Conservation (phyloP, 2,797 vertebrate genomes). For the Urosaurus nigricauda region DNA sequence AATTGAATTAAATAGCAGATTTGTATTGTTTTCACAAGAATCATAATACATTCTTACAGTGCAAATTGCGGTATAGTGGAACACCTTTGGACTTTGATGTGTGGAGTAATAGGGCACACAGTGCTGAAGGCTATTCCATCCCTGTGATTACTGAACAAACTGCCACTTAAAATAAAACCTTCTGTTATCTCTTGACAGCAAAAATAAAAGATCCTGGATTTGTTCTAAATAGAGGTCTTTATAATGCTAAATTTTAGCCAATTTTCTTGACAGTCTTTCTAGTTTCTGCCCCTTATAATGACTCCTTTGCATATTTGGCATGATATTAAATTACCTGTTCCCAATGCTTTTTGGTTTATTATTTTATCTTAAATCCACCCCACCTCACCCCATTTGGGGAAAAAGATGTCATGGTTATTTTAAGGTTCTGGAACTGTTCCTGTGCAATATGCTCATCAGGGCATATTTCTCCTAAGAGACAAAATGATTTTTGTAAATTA, state of each 20-base stretch:
- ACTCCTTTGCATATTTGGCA: slow-evolving; percentile 25
- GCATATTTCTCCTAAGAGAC: not conserved
- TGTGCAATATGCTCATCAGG: not conserved
- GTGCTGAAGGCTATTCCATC: slow-evolving; percentile 12
- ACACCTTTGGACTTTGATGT: slow-evolving; percentile 47
- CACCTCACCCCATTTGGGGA: too few relatives aligned
- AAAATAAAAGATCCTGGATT: slow-evolving; percentile 51
- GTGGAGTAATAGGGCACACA: slow-evolving; percentile 13
- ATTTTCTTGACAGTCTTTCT: slow-evolving; percentile 43
- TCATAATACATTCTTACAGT: slow-evolving; percentile 47
- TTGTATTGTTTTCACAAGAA: slow-evolving; percentile 50
- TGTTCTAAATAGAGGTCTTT: slow-evolving; percentile 41
- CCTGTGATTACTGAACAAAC: slow-evolving; percentile 47
- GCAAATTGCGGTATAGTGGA: slow-evolving; percentile 56
- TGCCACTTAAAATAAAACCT: slow-evolving; percentile 46
- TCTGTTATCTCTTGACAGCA: slow-evolving; percentile 15
- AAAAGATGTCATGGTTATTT: not conserved
- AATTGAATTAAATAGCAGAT: slow-evolving; percentile 56
- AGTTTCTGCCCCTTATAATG: slow-evolving; percentile 45
- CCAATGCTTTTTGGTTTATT: not conserved
- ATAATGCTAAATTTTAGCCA: slow-evolving; percentile 40
- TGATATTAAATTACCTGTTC: not conserved
- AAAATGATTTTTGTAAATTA: slow-evolving; percentile 1
- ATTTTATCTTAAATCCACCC: slow-evolving; percentile 23
- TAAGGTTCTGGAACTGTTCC: not conserved